These are phyloP conservation scores for Rhea pennata DNA, from an alignment of 2,113 vertebrate species.

Conservation along the genomic window DNA sequence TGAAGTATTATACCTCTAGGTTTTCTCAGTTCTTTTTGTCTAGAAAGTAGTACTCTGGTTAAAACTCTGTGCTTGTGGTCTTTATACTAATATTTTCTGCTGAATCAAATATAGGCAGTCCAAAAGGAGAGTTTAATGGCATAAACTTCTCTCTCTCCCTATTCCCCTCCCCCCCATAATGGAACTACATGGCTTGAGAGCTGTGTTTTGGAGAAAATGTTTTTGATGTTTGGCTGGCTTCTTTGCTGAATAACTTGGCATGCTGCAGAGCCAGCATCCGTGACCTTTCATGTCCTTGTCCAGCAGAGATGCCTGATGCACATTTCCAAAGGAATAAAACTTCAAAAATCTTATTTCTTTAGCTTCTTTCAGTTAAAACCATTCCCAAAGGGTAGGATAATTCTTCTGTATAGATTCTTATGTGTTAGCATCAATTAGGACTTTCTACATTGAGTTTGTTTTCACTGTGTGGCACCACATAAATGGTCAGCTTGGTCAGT, in stretches of 20 bases:
- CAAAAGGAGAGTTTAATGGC: not conserved
- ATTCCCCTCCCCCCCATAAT: not conserved
- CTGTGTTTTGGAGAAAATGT: not conserved
- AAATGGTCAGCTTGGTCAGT: not conserved
- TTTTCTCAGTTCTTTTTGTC: not conserved
- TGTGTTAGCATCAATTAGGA: not conserved
- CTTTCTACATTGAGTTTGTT: not conserved
- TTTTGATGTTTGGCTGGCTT: constrained; percentile 43
- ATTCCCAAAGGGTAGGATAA: not conserved
- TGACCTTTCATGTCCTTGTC: constrained; percentile 53
- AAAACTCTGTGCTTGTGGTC: not conserved
- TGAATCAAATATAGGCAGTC: not conserved
- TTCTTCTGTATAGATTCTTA: not conserved
- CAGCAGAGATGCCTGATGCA: not conserved
- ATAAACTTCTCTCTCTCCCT: not conserved
- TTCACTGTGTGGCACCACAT: not conserved
- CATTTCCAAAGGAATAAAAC: not conserved
- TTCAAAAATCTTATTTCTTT: not conserved
- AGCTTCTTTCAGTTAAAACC: not conserved
- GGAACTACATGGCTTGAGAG: not conserved
- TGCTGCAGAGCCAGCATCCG: constrained; percentile 61
- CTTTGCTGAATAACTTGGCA: constrained; percentile 35
- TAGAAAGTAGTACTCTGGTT: not conserved
- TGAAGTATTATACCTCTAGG: not conserved
- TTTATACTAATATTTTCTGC: not conserved